Conservation (phyloP, 2,113 vertebrate species). For the Pluvianellus socialis region DNA sequence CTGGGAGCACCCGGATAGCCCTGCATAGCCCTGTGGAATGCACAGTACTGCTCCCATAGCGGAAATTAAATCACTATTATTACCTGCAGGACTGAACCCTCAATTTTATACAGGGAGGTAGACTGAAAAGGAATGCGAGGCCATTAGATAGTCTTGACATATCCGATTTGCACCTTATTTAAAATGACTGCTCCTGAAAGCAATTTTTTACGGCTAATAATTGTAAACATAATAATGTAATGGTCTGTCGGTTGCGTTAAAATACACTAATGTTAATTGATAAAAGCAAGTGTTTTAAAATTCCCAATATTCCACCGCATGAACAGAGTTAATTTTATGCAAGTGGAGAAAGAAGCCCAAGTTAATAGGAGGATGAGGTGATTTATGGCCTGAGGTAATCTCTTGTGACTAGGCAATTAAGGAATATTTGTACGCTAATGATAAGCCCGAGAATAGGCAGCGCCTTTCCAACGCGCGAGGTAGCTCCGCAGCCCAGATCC, state of each 20-base stretch:
- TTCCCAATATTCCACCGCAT: background rate
- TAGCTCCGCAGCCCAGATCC: background rate
- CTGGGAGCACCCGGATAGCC: background rate
- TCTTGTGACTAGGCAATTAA: slow-evolving; percentile 47
- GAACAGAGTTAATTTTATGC: slow-evolving; percentile 26
- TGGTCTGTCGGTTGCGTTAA: background rate
- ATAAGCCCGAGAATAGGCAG: background rate
- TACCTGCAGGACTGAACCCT: background rate
- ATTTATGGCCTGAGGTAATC: slow-evolving; percentile 33
- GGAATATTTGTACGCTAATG: slow-evolving; percentile 35
- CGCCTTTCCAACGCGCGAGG: background rate
- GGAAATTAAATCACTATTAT: background rate
- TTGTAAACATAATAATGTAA: slow-evolving; percentile 25
- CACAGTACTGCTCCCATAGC: background rate
- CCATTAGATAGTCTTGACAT: background rate
- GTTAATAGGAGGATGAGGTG: slow-evolving; percentile 28
- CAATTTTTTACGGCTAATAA: slow-evolving; percentile 53
- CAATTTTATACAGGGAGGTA: background rate
- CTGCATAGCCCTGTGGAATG: background rate
- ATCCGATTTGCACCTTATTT: slow-evolving; percentile 35
- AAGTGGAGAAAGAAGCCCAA: background rate
- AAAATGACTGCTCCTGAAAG: slow-evolving; percentile 41
- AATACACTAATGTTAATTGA: slow-evolving; percentile 39
- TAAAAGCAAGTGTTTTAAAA: slow-evolving; percentile 40
- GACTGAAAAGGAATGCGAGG: background rate